Percentiles rank a stretch among this genome's conserved stretches.
phyloP scores from a whole-genome alignment of 2,113 vertebrate genomes.

The Microtus pennsylvanicus region DNA sequence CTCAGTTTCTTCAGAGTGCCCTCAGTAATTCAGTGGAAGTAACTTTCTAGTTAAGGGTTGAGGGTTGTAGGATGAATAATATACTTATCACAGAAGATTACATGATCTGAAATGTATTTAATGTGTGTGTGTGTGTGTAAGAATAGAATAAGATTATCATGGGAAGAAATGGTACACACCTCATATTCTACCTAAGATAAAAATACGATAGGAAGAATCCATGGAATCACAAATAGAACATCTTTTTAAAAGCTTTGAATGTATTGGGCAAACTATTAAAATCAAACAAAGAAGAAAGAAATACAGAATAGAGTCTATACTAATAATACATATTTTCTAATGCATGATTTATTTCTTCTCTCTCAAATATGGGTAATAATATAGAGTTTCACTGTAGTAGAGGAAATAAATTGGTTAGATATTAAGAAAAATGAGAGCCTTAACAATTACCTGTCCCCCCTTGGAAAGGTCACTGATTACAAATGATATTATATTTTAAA shows the following conservation, averaged over 20 bases:
- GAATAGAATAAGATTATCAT: neutral
- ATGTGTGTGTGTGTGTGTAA: neutral
- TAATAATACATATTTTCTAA: neutral
- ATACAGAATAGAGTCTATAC: neutral
- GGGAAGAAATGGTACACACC: neutral
- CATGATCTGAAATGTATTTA: neutral
- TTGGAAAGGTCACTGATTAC: constrained; percentile 57
- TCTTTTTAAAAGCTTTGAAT: constrained; percentile 2
- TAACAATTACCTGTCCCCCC: neutral
- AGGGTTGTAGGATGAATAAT: neutral
- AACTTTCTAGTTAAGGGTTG: neutral
- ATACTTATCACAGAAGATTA: neutral
- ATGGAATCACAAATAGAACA: neutral
- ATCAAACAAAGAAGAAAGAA: neutral
- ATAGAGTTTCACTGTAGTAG: neutral
- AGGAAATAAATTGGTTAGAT: constrained; percentile 30
- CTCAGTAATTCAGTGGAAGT: neutral
- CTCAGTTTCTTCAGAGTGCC: neutral
- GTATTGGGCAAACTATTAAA: neutral
- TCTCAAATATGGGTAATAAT: neutral
- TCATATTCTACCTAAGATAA: neutral
- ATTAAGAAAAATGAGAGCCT: constrained; percentile 47
- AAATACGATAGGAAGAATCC: neutral
- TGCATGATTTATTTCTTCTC: neutral
- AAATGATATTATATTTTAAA: constrained; percentile 45